Evolutionary conservation across 2,888 invertebrate species (phyloP), one percentile per base, ranked within the genome.

Genomic region (Oeneis ivallda): DNA sequence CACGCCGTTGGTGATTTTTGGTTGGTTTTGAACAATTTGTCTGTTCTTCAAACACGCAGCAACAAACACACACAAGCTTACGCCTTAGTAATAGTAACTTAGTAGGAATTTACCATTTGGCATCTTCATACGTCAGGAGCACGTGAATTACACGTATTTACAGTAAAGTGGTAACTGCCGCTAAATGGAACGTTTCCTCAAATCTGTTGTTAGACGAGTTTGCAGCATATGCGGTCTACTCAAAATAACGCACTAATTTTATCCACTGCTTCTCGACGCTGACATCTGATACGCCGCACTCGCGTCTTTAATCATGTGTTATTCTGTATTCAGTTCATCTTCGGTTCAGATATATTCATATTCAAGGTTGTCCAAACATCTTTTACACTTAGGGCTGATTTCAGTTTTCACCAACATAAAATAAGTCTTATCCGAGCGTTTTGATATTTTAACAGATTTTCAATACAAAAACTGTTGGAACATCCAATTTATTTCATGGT

Each of bases 111-210:
- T 19, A 49, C 49, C 26, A 49, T 11, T 58, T 19, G 34, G 45
- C 34, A 47, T 58, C 34, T 19, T 19, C 45, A 32, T 47, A 79
- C 68, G 76, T 73, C 75, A 77, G 78, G 72, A 76, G 72, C 75
- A 74, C 72, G 72, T 73, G 73, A 76, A 72, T 76, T 73, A 45
- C 9, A 15, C 41, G 13, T 26, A 17, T 5, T 13, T 11, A 9
- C 19, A 53, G 58, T 60, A 34, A 57, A 64, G 76, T 76, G 76
- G 78, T 72, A 81, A 76, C 66, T 75, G 72, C 73, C 73, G 74
- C 70, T 80, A 81, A 84, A 83, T 82, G 79, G 76, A 79, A 83
- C 79, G 76, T 84, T 87, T 84, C 85, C 86, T 82, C 78, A 83
- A 85, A 83, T 83, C 80, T 80, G 79, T 82, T 79, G 78, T 82